A percentile compares a stretch with the other conserved stretches of the same genome.
Conservation (phyloP, 2,888 invertebrate genomes). For the Eupelmus urozonus region DNA sequence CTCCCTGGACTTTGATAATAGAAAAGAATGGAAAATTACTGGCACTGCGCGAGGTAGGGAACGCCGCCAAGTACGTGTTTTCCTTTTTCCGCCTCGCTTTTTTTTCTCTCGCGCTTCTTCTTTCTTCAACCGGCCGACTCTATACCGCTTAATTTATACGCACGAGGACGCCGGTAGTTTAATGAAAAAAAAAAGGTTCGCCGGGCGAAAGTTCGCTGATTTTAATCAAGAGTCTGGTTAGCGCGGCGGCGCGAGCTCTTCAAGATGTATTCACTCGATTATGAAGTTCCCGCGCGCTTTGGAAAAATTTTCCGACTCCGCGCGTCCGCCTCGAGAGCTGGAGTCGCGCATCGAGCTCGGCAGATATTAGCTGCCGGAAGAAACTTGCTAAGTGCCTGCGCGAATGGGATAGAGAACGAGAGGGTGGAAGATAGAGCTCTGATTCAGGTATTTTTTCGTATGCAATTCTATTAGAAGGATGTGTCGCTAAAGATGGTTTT, state of each 20-base stretch:
- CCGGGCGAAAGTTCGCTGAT: constrained; percentile 14
- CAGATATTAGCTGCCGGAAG: too few species aligned
- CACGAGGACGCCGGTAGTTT: background rate
- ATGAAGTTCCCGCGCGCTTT: constrained; percentile 35
- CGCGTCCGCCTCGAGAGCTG: background rate
- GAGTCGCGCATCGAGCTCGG: background rate
- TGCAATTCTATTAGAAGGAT: too few species aligned
- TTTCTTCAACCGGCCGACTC: background rate
- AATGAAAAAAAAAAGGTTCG: constrained; percentile 9
- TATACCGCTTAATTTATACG: constrained; percentile 29
- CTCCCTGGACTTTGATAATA: constrained; percentile 18
- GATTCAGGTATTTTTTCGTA: background rate
- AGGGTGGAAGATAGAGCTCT: constrained; percentile 1
- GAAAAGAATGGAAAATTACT: constrained; percentile 22
- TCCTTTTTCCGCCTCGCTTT: background rate
- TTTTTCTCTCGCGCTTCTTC: background rate
- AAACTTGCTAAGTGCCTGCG: too few species aligned
- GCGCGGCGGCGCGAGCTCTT: too few species aligned
- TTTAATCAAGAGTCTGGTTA: constrained; percentile 21
- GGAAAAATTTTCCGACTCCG: constrained; percentile 32
- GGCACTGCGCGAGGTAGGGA: background rate
- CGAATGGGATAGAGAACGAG: too few species aligned
- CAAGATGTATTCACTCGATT: constrained; percentile 38
- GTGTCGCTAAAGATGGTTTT: too few species aligned
- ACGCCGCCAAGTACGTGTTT: constrained; percentile 9